Conservation (phyloP, 2,888 invertebrate genomes). For the Leuctra nigra region DNA sequence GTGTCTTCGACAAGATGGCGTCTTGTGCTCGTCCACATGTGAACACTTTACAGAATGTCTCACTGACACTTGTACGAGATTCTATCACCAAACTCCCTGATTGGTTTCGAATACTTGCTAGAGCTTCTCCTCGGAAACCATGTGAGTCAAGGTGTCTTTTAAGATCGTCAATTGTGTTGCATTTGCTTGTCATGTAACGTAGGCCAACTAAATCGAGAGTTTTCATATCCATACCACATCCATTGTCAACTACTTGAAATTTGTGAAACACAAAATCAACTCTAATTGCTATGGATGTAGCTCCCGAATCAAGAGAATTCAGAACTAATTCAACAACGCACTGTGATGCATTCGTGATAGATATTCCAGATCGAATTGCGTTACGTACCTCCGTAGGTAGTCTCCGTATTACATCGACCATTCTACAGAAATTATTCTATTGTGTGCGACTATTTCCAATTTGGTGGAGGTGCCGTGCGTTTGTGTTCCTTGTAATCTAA, state of each 20-base stretch:
- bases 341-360: constrained; percentile 49
- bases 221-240: constrained; percentile 52
- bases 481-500: too few relatives aligned
- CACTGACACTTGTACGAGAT: constrained; percentile 44
- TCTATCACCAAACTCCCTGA: constrained; percentile 53
- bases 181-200: constrained; percentile 60
- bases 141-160: constrained; percentile 48
- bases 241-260: constrained; percentile 74
- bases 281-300: constrained; percentile 62
- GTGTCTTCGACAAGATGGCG: constrained; percentile 35
- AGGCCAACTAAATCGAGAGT: constrained; percentile 52
- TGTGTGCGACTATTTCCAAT: too few relatives aligned
- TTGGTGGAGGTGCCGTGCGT: too few relatives aligned
- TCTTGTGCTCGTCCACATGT: constrained; percentile 42
- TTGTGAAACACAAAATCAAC: constrained; percentile 51
- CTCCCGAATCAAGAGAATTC: constrained; percentile 63
- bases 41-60: constrained; percentile 54
- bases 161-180: constrained; percentile 46
- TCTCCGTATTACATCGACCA: constrained; percentile 11
- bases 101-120: constrained; percentile 54
- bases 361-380: constrained; percentile 49
- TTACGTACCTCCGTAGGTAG: constrained; percentile 44
- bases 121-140: constrained; percentile 62
- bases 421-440: too few relatives aligned
- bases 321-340: constrained; percentile 59